These are phyloP conservation scores for Neotoma lepida DNA, from an alignment of 2,113 vertebrate species.

Conservation along the genomic window DNA sequence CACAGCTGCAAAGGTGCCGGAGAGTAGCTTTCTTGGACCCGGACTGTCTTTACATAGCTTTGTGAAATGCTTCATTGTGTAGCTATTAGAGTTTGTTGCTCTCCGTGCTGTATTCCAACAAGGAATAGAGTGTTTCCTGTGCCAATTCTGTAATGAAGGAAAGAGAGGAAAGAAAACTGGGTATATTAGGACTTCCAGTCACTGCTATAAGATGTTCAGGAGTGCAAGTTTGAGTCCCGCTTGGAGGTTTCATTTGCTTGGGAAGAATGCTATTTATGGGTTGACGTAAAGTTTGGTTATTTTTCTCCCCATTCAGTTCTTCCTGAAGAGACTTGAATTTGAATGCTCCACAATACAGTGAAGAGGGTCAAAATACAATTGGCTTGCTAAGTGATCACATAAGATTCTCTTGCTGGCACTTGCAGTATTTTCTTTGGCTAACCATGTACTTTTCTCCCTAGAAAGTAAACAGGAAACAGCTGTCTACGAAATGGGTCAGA, in stretches of 20 bases:
- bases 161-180: slow-evolving; percentile 43
- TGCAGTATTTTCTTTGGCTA: slow-evolving; percentile 68
- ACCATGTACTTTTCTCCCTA: slow-evolving; percentile 68
- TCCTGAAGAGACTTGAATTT: slow-evolving; percentile 45
- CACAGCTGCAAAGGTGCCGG: background rate
- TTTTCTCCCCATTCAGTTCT: slow-evolving; percentile 57
- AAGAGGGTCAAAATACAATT: slow-evolving; percentile 52
- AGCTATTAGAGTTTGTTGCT: slow-evolving; percentile 51
- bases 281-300: slow-evolving; percentile 59
- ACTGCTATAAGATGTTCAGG: slow-evolving; percentile 34
- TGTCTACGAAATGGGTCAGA: slow-evolving; percentile 72
- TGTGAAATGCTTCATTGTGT: slow-evolving; percentile 44
- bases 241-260: slow-evolving; percentile 62
- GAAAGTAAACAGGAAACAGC: slow-evolving; percentile 72
- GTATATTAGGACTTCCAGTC: background rate
- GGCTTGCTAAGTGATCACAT: slow-evolving; percentile 47
- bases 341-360: slow-evolving; percentile 38
- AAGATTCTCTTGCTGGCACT: slow-evolving; percentile 57
- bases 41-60: background rate
- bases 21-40: background rate
- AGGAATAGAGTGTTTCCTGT: slow-evolving; percentile 48
- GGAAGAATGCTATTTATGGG: slow-evolving; percentile 44
- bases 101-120: slow-evolving; percentile 52
- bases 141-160: slow-evolving; percentile 52
- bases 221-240: slow-evolving; percentile 42